Base-by-base conservation (phyloP, 2,888 invertebrate species). In the Troides helena region DNA sequence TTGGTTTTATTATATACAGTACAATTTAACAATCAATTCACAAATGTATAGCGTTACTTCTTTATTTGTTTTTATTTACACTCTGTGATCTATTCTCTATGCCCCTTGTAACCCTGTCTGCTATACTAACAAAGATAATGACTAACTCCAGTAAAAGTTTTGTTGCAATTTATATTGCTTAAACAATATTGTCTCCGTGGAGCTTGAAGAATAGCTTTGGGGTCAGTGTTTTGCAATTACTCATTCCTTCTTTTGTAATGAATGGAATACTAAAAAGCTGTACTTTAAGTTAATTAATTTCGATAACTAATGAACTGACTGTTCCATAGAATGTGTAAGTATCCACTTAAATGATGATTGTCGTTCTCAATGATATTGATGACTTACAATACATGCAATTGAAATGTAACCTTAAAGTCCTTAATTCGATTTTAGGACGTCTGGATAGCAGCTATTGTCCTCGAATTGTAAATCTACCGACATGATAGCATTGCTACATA, bases 251-350 rank as follows among this genome's bases (percentile, higher is more conserved):
- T 65, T 53, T 57, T 61, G 25, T 60, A 53, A 53, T 59, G 60
- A 65, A 69, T 65, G 30, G 59, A 57, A 62, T 57, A 57, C 50
- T 65, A 62, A 62, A 61, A 36, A 69, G 65, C 46, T 69, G 21
- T 36, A 43, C 56, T 57, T 21, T 62, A 56, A 69, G 23, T 62
- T 50, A 66, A 66, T 43, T 58, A 66, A 70, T 62, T 62, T 50
- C 17, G 53, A 62, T 65, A 66, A 70, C 66, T 66, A 70, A 70
- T 66, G 57, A 50, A 39, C 46, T 39, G 18, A 36, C 39, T 60
- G 3, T 53, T 53, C 50, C 18, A 0, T 17, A n/a, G 53, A 68
- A 68, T 60, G 36, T 50, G 21, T 53, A 63, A 67, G 50, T 63
- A 25, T 7, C 36, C 53, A 36, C 53, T 21, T 46, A 62, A 62